These are phyloP conservation scores for Danionella dracula DNA, from an alignment of 2,797 vertebrate species.

Conservation along the genomic window DNA sequence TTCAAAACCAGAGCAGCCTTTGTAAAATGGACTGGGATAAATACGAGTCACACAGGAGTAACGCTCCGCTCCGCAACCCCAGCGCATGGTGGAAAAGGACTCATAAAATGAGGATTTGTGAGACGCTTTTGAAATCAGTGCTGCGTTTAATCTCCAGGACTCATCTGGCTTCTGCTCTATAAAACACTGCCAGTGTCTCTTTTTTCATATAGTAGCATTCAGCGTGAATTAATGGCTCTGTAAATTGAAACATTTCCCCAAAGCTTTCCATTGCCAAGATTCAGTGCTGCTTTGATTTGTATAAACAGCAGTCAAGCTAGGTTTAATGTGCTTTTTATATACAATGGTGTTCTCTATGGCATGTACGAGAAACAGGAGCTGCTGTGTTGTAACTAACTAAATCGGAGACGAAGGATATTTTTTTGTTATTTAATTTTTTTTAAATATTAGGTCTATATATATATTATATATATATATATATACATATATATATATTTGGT, in stretches of 20 bases:
- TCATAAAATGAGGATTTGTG: conserved; percentile 42
- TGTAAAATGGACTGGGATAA: conserved; percentile 31
- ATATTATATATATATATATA: too few relatives aligned
- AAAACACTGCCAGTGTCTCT: conserved; percentile 35
- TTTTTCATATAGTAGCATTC: conserved; percentile 34
- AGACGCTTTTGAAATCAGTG: conserved; percentile 36
- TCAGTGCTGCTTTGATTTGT: background rate
- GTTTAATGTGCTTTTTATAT: background rate
- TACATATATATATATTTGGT: too few relatives aligned
- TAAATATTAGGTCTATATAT: too few relatives aligned
- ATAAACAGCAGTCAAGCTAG: background rate
- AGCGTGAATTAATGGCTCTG: conserved; percentile 29
- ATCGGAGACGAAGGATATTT: too few relatives aligned
- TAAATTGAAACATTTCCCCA: conserved; percentile 34
- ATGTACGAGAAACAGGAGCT: too few relatives aligned
- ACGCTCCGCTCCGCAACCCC: too few relatives aligned
- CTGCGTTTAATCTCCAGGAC: conserved; percentile 41
- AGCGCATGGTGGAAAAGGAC: background rate
- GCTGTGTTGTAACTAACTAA: too few relatives aligned
- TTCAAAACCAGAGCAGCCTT: conserved; percentile 33
- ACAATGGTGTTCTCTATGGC: background rate
- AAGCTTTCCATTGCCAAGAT: background rate
- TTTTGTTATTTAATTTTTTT: too few relatives aligned
- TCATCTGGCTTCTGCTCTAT: conserved; percentile 29
- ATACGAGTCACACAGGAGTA: conserved; percentile 22